These are phyloP conservation scores for Benitochromis conjunctus DNA, from an alignment of 2,113 vertebrate genomes.

Conservation along the genomic window DNA sequence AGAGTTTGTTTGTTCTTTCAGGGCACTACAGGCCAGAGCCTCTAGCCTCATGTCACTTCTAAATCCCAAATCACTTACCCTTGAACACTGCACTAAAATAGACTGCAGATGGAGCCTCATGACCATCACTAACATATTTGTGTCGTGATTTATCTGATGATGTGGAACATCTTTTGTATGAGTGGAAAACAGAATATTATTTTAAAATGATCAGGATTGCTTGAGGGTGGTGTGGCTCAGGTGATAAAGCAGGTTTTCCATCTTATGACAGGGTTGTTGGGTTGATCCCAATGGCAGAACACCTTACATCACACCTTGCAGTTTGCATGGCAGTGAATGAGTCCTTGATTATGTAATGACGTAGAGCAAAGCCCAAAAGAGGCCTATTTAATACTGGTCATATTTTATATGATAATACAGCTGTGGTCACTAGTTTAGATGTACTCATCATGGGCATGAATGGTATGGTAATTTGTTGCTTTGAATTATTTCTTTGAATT, in stretches of 20 bases:
- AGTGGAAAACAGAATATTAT: neutral
- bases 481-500: neutral
- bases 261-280: neutral
- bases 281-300: neutral
- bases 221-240: neutral
- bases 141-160: neutral
- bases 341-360: neutral
- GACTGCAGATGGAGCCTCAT: neutral
- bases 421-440: neutral
- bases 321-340: neutral
- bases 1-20: constrained; percentile 21
- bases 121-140: neutral
- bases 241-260: neutral
- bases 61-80: neutral
- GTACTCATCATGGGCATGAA: neutral
- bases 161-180: neutral
- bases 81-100: neutral
- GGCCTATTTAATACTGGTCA: neutral
- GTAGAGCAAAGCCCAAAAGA: neutral
- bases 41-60: constrained; percentile 21
- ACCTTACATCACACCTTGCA: fast-evolving
- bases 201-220: neutral
- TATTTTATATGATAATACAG: neutral
- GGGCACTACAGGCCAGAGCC: neutral
- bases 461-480: neutral